Conservation (phyloP, 2,113 vertebrate genomes). For the Syrrhaptes paradoxus region DNA sequence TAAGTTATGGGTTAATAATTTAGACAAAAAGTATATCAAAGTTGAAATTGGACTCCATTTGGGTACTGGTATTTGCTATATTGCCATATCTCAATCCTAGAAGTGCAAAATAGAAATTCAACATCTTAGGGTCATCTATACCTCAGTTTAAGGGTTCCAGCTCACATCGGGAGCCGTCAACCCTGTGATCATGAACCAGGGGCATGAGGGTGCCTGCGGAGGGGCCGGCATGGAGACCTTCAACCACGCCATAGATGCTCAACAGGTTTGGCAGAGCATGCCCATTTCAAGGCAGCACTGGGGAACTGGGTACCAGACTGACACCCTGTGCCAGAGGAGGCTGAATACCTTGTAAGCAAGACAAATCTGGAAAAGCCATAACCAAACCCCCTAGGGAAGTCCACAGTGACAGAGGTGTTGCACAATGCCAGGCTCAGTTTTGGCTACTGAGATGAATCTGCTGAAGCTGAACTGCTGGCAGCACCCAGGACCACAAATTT, state of each 20-base stretch:
- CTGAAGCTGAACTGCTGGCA: background rate
- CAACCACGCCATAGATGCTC: rapidly evolving
- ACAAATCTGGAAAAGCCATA: background rate
- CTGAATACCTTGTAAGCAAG: background rate
- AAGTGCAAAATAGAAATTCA: background rate
- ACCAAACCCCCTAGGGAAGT: rapidly evolving
- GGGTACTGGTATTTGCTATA: background rate
- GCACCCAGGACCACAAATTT: background rate
- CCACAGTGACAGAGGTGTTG: background rate
- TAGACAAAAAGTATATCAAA: background rate
- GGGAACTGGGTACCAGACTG: background rate
- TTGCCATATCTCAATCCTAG: background rate
- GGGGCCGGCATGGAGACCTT: rapidly evolving
- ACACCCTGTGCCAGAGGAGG: rapidly evolving
- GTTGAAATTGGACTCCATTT: background rate
- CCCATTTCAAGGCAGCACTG: background rate
- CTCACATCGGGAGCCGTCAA: background rate
- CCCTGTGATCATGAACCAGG: background rate
- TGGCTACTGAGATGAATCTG: background rate
- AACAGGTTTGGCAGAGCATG: background rate
- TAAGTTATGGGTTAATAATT: background rate
- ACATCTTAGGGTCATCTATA: background rate
- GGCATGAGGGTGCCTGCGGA: background rate
- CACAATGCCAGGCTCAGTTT: background rate
- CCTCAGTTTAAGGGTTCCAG: background rate